Percentiles rank a stretch among this genome's conserved stretches.
These are phyloP conservation scores for Mandrillus leucophaeus DNA, from an alignment of 2,113 vertebrate species.

Conservation along the genomic window DNA sequence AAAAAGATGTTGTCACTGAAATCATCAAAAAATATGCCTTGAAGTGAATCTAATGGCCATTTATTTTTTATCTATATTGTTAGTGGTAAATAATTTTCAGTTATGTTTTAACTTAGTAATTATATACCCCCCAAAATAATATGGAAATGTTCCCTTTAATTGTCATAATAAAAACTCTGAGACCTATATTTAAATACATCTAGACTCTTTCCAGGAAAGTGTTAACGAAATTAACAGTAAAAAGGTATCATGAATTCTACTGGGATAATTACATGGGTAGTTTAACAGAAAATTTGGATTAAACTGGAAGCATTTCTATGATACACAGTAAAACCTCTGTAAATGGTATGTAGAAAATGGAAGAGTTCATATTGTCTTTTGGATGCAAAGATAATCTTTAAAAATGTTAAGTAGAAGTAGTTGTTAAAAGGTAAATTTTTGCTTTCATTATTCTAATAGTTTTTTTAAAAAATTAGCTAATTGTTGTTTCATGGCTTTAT, in stretches of 20 bases:
- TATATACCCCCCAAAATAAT: conserved; percentile 60
- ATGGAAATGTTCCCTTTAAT: conserved; percentile 64
- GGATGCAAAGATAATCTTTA: conserved; percentile 69
- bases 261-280: conserved; percentile 89
- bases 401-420: conserved; percentile 65
- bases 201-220: conserved; percentile 71
- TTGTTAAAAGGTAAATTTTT: conserved; percentile 59
- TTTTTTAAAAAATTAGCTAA: conserved; percentile 56
- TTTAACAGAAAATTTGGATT: conserved; percentile 85
- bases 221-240: conserved; percentile 88
- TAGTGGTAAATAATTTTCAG: conserved; percentile 58
- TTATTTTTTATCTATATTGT: conserved; percentile 45
- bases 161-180: conserved; percentile 69
- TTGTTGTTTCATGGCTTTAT: conserved; percentile 60
- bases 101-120: conserved; percentile 71
- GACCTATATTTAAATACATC: conserved; percentile 77
- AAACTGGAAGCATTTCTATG: conserved; percentile 78
- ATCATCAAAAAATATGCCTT: conserved; percentile 21
- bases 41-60: conserved; percentile 24
- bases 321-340: conserved; percentile 74
- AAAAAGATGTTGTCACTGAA: conserved; percentile 23
- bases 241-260: conserved; percentile 88
- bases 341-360: conserved; percentile 75
- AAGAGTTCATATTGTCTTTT: conserved; percentile 69
- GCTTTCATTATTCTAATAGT: conserved; percentile 58